A percentile compares a stretch with the other conserved stretches of the same genome.
Evolutionary conservation across 2,797 vertebrate species (phyloP).

Genomic region (Muraenolepis orangiensis): DNA sequence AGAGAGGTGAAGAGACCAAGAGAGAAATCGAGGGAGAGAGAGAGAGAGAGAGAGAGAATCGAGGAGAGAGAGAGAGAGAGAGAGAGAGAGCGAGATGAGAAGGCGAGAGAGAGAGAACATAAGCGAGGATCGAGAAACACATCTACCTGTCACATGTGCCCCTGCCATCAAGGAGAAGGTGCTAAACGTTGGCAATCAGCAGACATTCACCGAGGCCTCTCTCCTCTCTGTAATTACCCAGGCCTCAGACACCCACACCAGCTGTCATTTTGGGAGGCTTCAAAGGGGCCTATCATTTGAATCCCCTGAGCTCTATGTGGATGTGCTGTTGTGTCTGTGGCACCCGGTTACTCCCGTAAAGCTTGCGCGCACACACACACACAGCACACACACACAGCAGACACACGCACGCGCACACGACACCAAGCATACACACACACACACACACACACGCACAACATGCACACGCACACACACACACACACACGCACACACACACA

Average conservation of each 20-base stretch:
- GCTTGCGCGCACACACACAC: constrained; percentile 4
- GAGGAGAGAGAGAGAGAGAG: no score
- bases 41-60: no score
- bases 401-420: no score
- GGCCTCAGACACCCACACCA: constrained; percentile 71
- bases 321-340: constrained; percentile 59
- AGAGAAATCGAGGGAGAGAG: background rate
- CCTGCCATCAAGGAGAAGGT: constrained; percentile 61
- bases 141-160: constrained; percentile 58
- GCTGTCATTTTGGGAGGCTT: constrained; percentile 73
- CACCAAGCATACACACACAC: no score
- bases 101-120: no score
- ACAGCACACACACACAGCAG: no score
- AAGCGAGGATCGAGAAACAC: constrained; percentile 31
- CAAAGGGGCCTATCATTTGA: constrained; percentile 74
- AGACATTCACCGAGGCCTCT: constrained; percentile 69
- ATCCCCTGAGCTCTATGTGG: constrained; percentile 73
- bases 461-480: no score
- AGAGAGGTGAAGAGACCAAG: constrained; percentile 34
- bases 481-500: no score
- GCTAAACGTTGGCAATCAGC: constrained; percentile 77
- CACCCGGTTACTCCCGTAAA: constrained; percentile 50
- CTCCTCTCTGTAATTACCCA: constrained; percentile 74
- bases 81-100: no score
- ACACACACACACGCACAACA: no score